Conservation (phyloP, 1,140 invertebrate genomes). For the Muscidifurax raptorellus region DNA sequence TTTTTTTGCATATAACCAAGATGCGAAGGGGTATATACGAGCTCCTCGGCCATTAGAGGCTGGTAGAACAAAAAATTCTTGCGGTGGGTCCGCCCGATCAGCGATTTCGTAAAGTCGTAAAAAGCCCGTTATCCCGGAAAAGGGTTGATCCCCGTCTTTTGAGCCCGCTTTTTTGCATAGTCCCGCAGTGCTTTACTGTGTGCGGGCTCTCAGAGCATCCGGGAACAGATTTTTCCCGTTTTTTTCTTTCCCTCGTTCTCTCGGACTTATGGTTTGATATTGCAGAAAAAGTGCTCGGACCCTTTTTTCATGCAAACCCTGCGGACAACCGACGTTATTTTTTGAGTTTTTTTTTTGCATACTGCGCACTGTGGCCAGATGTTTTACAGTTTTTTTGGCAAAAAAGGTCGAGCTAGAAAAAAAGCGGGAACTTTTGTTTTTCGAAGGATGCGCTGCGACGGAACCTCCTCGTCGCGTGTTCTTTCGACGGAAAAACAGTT, state of each 20-base stretch:
- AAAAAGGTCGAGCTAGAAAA: neutral
- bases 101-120: conserved; percentile 20
- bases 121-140: conserved; percentile 42
- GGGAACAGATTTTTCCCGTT: neutral
- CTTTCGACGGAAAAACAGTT: neutral
- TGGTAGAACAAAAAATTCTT: neutral
- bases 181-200: neutral
- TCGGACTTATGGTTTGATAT: neutral
- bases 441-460: neutral
- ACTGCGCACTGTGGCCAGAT: too few species aligned
- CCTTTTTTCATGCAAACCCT: neutral
- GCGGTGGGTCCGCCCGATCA: conserved; percentile 18
- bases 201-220: neutral
- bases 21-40: neutral
- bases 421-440: neutral
- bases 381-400: neutral
- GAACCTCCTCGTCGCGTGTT: too few species aligned
- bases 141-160: conserved; percentile 18
- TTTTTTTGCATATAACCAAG: neutral
- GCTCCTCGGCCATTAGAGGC: neutral
- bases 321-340: neutral
- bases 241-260: neutral
- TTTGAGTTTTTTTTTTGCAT: neutral
- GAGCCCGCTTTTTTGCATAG: conserved; percentile 9
- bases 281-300: neutral